These are phyloP conservation scores for Amaurobius ferox DNA, from an alignment of 2,888 invertebrate genomes.

Conservation along the genomic window DNA sequence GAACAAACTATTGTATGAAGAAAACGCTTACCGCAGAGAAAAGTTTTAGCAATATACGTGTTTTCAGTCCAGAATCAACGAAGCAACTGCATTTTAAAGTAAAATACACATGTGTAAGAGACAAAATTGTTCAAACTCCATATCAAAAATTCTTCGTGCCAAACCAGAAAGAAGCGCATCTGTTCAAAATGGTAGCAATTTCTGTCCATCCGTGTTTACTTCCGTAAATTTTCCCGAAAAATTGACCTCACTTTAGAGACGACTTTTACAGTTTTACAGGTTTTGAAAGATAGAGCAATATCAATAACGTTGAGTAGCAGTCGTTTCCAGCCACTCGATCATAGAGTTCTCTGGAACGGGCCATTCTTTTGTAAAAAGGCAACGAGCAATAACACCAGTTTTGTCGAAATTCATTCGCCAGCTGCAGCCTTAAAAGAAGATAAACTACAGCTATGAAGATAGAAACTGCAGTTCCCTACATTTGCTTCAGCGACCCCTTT, in stretches of 20 bases:
- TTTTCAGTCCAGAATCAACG: too few relatives aligned
- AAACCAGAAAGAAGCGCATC: constrained; percentile 26
- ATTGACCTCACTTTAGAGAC: constrained; percentile 3
- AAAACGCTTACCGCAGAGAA: too few relatives aligned
- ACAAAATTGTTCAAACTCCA: too few relatives aligned
- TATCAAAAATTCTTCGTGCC: not conserved
- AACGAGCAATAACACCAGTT: constrained; percentile 57
- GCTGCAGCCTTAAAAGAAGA: constrained; percentile 63
- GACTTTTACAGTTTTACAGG: constrained; percentile 69
- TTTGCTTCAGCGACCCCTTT: not conserved
- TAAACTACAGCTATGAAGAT: constrained; percentile 53
- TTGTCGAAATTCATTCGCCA: constrained; percentile 62
- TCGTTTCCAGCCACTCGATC: constrained; percentile 56
- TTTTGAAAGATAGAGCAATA: constrained; percentile 67
- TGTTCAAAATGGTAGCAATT: constrained; percentile 54
- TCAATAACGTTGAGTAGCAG: constrained; percentile 64
- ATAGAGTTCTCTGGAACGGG: constrained; percentile 35
- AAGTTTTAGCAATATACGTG: too few relatives aligned
- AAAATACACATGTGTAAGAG: too few relatives aligned
- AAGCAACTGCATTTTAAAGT: too few relatives aligned
- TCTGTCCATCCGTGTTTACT: constrained; percentile 59
- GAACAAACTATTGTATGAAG: too few relatives aligned
- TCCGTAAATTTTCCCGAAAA: constrained; percentile 43
- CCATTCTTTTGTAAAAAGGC: constrained; percentile 34
- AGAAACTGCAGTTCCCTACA: constrained; percentile 20